Percentiles rank a stretch among this genome's conserved stretches.
Evolutionary conservation across 2,113 vertebrate genomes (phyloP).

Genomic region (Cygnus buccinator): DNA sequence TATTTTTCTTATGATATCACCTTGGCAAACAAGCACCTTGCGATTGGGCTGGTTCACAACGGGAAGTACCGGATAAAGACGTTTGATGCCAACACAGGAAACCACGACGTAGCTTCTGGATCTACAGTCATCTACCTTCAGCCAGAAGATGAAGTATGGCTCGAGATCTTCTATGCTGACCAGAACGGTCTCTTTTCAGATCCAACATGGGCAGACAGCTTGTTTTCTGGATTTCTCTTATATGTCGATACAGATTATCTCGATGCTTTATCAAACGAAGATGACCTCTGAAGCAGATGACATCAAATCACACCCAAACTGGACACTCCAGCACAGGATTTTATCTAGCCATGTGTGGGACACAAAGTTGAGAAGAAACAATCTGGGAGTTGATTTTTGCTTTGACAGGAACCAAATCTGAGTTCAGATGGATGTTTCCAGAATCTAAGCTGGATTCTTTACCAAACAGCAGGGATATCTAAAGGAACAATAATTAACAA

Average conservation of each 20-base stretch:
- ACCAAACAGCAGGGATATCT: background rate
- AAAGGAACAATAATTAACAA: slow-evolving; percentile 37
- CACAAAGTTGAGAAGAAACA: background rate
- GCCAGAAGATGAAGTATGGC: slow-evolving; percentile 96
- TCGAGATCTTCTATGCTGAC: slow-evolving; percentile 95
- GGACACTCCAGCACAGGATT: background rate
- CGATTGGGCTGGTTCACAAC: slow-evolving; percentile 92
- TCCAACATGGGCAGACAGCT: slow-evolving; percentile 93
- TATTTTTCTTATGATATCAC: slow-evolving; percentile 98
- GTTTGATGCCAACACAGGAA: slow-evolving; percentile 96
- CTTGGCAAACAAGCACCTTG: slow-evolving; percentile 96
- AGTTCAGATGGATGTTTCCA: background rate
- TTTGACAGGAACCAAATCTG: background rate
- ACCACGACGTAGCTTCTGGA: slow-evolving; percentile 94
- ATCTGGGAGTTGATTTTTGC: background rate
- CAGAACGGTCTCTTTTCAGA: slow-evolving; percentile 97
- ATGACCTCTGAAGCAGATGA: slow-evolving; percentile 72
- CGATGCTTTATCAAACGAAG: slow-evolving; percentile 89
- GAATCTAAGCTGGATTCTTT: slow-evolving; percentile 10
- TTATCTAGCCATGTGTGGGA: background rate
- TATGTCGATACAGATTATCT: slow-evolving; percentile 94
- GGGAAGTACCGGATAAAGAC: slow-evolving; percentile 95
- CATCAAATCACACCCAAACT: background rate
- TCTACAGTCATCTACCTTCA: slow-evolving; percentile 92
- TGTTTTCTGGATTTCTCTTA: slow-evolving; percentile 96